Evolutionary conservation across 1,140 invertebrate species (phyloP), one percentile per base, ranked within the genome.

Genomic region (Drosophila sturtevanti): DNA sequence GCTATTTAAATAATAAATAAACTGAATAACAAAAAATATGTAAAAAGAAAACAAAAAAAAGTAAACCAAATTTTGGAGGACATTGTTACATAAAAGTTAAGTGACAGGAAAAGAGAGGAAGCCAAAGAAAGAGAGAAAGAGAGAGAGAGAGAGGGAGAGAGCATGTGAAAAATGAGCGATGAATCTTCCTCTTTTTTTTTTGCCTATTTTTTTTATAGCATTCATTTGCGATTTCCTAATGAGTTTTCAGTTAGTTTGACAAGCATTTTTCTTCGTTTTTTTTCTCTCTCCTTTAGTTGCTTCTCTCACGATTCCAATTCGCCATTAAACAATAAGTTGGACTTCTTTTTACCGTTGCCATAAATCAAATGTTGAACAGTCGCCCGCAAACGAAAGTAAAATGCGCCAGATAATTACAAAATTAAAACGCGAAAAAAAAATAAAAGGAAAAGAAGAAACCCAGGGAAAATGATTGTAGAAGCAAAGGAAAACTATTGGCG

Each of bases 401-500:
- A 79, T 72, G 72, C 69, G 74, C 81, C 78, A 82, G 63, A 76
- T 87, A 86, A 86, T 86, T 86, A 86, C 82, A 86, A 86, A 86
- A 82, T 86, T 48, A 48, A 48, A 48, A 48, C 41, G 41, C 82
- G 82, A 87, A 68, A 63, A 75, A 69, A 21, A 41, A 16, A 27
- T 27, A 70, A 55, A 51, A 58, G 68, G 41, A 44, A 65, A 51
- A 35, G 4, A 37, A 18, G 21, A 27, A 70, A 67, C 68, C 38
- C 31, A 48, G 56, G 14, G 14, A 68, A 67, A 61, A 16, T 18
- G n/a, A 63, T 24, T 14, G 44, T 35, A 37, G 37, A 59, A 21
- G 54, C 48, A 65, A 72, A 31, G 22, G 58, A 80, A 72, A 66
- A 67, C 62, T 60, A 73, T 81, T 85, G 81, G 81, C 81, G 81